Evolutionary conservation across 2,888 invertebrate species (phyloP).

Genomic region (Himalopsyche tibetana): DNA sequence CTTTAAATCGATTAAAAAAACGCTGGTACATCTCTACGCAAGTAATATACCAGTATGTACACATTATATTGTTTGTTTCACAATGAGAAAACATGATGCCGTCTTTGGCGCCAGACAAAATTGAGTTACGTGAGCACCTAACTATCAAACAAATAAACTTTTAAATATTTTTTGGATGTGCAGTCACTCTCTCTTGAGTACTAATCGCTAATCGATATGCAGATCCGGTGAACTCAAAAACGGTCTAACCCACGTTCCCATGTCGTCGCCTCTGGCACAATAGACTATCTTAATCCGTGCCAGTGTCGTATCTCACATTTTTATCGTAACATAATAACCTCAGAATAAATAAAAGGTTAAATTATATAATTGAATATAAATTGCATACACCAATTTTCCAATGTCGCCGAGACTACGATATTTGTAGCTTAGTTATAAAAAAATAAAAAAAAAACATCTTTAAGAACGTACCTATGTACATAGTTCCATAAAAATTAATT

Average conservation of each 20-base stretch:
- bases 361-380: too few species aligned
- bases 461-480: too few species aligned
- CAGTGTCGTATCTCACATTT: constrained; percentile 9
- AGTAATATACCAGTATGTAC: too few species aligned
- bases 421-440: too few species aligned
- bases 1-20: too few species aligned
- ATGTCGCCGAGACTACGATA: too few species aligned
- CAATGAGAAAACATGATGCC: not conserved
- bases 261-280: constrained; percentile 25
- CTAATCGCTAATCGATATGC: constrained; percentile 27
- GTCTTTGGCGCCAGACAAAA: not conserved
- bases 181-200: not conserved
- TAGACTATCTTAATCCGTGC: not conserved
- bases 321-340: not conserved
- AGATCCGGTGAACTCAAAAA: constrained; percentile 30
- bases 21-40: too few species aligned
- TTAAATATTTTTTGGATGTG: not conserved
- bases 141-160: not conserved
- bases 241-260: constrained; percentile 31
- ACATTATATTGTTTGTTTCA: too few species aligned
- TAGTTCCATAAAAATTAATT: too few species aligned
- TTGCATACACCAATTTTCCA: too few species aligned
- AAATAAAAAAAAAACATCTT: too few species aligned
- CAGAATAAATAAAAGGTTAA: too few species aligned
- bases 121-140: not conserved